These are phyloP conservation scores for Desmodus rotundus DNA, from an alignment of 2,113 vertebrate species.

Conservation along the genomic window DNA sequence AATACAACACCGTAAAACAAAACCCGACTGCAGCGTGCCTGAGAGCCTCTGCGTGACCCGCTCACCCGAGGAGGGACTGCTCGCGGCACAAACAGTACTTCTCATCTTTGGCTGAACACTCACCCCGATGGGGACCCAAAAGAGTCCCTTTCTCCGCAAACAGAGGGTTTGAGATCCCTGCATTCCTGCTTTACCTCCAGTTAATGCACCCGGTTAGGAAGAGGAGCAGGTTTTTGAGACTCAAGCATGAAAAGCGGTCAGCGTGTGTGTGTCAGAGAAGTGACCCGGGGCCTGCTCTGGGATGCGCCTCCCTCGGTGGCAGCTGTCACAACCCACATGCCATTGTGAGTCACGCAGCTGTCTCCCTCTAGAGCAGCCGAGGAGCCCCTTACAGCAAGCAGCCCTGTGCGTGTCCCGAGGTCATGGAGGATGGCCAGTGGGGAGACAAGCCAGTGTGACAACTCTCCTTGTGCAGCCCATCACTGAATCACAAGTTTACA, in stretches of 20 bases:
- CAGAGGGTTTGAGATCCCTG: not conserved
- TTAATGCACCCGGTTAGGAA: not conserved
- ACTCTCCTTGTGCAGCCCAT: not conserved
- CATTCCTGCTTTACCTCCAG: not conserved
- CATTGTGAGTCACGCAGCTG: fast-evolving
- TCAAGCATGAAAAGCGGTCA: not conserved
- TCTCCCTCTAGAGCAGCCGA: not conserved
- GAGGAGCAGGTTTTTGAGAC: not conserved
- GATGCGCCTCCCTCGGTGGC: fast-evolving
- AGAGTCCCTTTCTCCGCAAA: not conserved
- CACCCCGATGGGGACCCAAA: not conserved
- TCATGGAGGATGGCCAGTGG: too few species aligned
- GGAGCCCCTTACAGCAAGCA: not conserved
- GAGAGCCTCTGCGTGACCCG: not conserved
- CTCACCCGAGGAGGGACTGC: not conserved
- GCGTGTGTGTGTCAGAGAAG: fast-evolving
- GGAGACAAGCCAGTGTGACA: not conserved
- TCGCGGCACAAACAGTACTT: not conserved
- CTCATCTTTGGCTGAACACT: not conserved
- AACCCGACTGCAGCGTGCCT: not conserved
- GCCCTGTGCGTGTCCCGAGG: not conserved
- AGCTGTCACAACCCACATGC: fast-evolving
- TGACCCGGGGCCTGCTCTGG: fast-evolving
- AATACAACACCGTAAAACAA: not conserved
- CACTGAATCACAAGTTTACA: not conserved